These are phyloP conservation scores for Brachycybe producta DNA, from an alignment of 2,888 invertebrate genomes.

Conservation along the genomic window DNA sequence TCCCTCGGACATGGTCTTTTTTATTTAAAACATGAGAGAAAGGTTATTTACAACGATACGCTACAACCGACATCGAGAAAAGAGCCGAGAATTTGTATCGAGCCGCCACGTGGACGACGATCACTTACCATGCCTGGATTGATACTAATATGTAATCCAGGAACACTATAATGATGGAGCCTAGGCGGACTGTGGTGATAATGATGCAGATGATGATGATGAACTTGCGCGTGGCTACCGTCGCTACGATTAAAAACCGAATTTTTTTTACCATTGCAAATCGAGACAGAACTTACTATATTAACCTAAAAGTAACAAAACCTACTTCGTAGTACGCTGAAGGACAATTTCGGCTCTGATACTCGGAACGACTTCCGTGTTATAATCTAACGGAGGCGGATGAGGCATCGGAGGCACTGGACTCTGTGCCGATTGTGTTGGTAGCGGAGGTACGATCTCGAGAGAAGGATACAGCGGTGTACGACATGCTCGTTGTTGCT, in stretches of 20 bases:
- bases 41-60: no score
- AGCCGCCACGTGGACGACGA: no score
- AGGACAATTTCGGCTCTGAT: constrained; percentile 30
- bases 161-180: constrained; percentile 35
- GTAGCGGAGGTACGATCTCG: background rate
- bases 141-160: constrained; percentile 43
- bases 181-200: constrained; percentile 41
- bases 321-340: constrained; percentile 25
- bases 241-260: no score
- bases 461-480: constrained; percentile 23
- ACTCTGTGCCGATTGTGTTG: no score
- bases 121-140: constrained; percentile 29
- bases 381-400: constrained; percentile 27
- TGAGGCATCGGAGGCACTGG: constrained; percentile 11
- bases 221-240: constrained; percentile 48
- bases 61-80: no score
- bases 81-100: no score
- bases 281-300: no score
- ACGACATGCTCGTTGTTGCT: no score
- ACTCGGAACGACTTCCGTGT: constrained; percentile 21
- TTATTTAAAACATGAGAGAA: no score
- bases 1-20: no score
- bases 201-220: constrained; percentile 67
- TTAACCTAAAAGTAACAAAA: constrained; percentile 23
- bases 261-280: no score